These are phyloP conservation scores for Nemotelus nigrinus DNA, from an alignment of 2,888 invertebrate species.

Conservation along the genomic window DNA sequence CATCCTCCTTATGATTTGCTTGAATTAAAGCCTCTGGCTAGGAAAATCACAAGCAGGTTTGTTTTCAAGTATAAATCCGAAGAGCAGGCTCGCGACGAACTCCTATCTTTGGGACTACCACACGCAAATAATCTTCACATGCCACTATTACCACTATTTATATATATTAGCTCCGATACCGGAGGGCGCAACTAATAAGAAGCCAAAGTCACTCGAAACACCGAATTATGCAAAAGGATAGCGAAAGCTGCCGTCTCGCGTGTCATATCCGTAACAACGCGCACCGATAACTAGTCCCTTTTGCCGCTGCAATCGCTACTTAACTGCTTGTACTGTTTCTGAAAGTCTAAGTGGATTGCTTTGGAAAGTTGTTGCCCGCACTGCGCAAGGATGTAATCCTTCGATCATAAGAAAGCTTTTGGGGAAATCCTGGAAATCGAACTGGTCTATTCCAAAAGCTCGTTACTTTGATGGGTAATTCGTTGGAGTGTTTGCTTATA, in stretches of 20 bases:
- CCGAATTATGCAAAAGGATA: background rate
- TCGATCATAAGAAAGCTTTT: background rate
- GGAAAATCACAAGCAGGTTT: background rate
- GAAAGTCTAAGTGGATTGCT: background rate
- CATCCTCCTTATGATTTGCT: too few relatives aligned
- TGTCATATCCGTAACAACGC: slow-evolving; percentile 24
- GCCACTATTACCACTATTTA: slow-evolving; percentile 7
- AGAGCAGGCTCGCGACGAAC: background rate
- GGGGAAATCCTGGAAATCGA: slow-evolving; percentile 1
- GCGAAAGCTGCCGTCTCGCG: background rate
- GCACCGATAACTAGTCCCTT: slow-evolving; percentile 23
- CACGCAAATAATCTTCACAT: slow-evolving; percentile 16
- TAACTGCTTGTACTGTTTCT: slow-evolving; percentile 28
- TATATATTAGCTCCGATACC: slow-evolving; percentile 4
- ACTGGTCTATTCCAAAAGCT: slow-evolving; percentile 22
- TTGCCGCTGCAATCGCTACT: slow-evolving; percentile 17
- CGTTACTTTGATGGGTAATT: background rate
- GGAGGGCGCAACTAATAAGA: background rate
- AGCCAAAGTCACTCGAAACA: too few relatives aligned
- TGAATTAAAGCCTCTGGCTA: background rate
- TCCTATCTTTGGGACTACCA: background rate
- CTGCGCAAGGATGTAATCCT: background rate
- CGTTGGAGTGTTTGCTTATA: too few relatives aligned
- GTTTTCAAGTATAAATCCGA: background rate
- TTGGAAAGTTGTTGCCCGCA: background rate